Percentiles rank a stretch among this genome's conserved stretches.
These are phyloP conservation scores for Phortica okadai DNA, from an alignment of 2,888 invertebrate genomes.

Conservation along the genomic window DNA sequence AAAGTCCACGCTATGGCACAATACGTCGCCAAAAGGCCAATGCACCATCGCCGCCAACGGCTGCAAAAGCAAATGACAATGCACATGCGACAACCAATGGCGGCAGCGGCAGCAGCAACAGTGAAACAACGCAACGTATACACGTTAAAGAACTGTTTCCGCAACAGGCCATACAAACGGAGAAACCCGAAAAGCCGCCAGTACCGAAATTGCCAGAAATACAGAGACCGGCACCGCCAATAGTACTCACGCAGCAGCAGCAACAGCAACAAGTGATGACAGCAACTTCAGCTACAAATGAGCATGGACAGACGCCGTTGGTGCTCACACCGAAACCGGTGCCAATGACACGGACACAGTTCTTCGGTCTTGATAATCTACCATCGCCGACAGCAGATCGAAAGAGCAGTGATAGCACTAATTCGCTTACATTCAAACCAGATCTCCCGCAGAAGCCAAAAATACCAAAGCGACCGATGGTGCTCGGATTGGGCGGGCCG, in stretches of 20 bases:
- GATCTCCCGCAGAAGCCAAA: constrained; percentile 83
- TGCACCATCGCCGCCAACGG: constrained; percentile 69
- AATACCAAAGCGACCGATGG: constrained; percentile 85
- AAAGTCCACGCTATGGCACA: constrained; percentile 73
- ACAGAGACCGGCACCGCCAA: constrained; percentile 37
- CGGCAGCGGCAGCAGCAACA: constrained; percentile 36
- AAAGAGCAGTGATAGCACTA: constrained; percentile 68
- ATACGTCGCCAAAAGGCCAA: constrained; percentile 68
- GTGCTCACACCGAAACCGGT: constrained; percentile 69
- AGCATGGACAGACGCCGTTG: constrained; percentile 54
- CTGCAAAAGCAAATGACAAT: constrained; percentile 37
- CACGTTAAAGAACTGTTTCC: constrained; percentile 71
- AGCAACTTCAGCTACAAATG: constrained; percentile 32
- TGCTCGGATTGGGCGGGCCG: constrained; percentile 49
- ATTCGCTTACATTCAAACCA: constrained; percentile 67
- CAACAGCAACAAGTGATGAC: constrained; percentile 36
- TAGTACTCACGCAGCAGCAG: neutral
- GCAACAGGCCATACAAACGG: constrained; percentile 53
- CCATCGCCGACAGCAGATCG: constrained; percentile 72
- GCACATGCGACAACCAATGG: constrained; percentile 47
- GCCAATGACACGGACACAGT: constrained; percentile 73
- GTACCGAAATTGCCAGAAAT: constrained; percentile 67
- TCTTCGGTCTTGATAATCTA: constrained; percentile 70
- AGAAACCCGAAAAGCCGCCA: constrained; percentile 70
- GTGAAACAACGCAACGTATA: constrained; percentile 50